Base-by-base conservation (phyloP, 2,888 invertebrate species). In the Chrysopilus asiliformis region DNA sequence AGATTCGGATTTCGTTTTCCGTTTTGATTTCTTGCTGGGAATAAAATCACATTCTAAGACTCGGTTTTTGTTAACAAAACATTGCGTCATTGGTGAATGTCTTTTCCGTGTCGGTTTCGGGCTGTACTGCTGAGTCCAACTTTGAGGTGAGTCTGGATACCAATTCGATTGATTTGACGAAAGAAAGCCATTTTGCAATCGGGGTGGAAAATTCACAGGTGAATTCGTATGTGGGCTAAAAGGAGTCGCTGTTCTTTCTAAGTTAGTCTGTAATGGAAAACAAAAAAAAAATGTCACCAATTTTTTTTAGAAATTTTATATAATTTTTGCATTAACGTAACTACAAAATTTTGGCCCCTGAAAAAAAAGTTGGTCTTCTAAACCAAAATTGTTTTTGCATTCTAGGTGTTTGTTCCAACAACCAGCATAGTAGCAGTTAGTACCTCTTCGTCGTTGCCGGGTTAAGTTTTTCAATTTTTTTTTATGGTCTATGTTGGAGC, bases 21-120 rank as follows among this genome's bases (percentile, higher is more conserved):
- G 49, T 40, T 54, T 57, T 34, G 57, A 55, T 48, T 55, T 58
- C 42, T 53, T 58, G 44, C 52, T 57, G 41, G 56, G 57, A 35
- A 53, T 57, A 27, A 57, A 53, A 46, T 57, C 57, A 44, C 55
- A 57, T 44, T 59, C 59, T 6, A 55, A 53, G 19, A 55, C 50
- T 29, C 57, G 59, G 49, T 46, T 58, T 43, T 50, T 51, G 18
- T 33, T 38, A 10, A 32, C 27, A 16, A 34, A 36, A 4, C 20
- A 20, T 29, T 24, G 13, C 4, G 38, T 14, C 17, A 28, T 14
- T n/a, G 36, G 27, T 16, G 38, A 35, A 3, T 15, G 7, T 17
- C 36, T 24, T 27, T 40, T 37, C 3, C 31, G 34, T n/a, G 25
- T 17, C 15, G 33, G 29, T 27, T 36, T 39, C 1, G 37, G 37